Base-by-base conservation (phyloP, 2,888 invertebrate genomes). In the Diaperis boleti region DNA sequence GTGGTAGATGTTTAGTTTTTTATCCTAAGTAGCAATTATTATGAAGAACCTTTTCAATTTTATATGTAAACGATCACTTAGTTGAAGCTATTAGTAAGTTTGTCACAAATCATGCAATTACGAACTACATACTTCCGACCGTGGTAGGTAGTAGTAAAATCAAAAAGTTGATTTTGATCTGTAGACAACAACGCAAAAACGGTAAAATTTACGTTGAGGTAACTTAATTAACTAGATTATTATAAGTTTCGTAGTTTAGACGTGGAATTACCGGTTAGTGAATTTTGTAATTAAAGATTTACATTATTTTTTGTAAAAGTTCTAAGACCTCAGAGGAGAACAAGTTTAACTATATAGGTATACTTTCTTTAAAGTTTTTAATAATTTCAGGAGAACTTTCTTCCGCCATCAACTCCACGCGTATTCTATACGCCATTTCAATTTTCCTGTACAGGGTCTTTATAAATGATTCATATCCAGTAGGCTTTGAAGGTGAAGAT, bases 201-300 rank as follows among this genome's bases (percentile, higher is more conserved):
- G 31, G 47, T 47, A 47, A 15, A 31, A 47, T 31, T 42, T 42
- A 17, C 47, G 14, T 17, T 14, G 13, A 29, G 41, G 41, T 42
- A 47, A 47, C 29, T 47, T 47, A 47, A 52, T 37, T 52, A 52
- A 52, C 26, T 35, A 52, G 52, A 52, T 52, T 52, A 52, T 13
- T 39, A 52, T 39, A 15, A 39, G 39, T 22, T 52, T 52, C 1
- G 52, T 52, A 52, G 52, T 52, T 52, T 22, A 35, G 39, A 35
- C 35, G 35, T 26, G 10, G 13, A 39, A 15, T 20, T 37, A 18
- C 29, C 26, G 26, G 22, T 13, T 37, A 18, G 35, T 35, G 33
- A 39, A 22, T 39, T 52, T 37, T 52, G 26, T 52, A 52, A 52
- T 52, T 37, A 49, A 52, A 39, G 17, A 39, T 14, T 29, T 45